Base-by-base conservation (phyloP, 2,888 invertebrate genomes). In the Anodontia alba region DNA sequence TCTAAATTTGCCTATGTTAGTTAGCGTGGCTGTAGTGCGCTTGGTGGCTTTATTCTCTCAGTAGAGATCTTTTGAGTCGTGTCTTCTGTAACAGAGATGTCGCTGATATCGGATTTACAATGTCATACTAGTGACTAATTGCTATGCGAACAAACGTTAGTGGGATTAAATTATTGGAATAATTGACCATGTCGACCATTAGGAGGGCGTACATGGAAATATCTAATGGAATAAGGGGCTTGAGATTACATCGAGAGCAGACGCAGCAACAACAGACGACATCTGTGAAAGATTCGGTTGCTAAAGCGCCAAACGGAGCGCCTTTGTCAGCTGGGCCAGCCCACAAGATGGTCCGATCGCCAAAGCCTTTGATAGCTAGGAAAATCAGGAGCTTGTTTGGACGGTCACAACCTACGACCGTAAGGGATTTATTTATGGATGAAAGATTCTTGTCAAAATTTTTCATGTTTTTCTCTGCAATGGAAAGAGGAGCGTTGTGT, bases 401-500 rank as follows among this genome's bases (percentile, higher is more conserved):
- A 15, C 82, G 83, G 38, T 80, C 78, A 38, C 89, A 87, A 69
- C 91, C 85, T 57, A 90, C 84, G 7, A 89, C 88, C 10, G 89
- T 91, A 17, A 74, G 87, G 23, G 92, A 93, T 77, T 73, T 98
- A 89, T 96, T 98, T 94, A 95, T 96, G 92, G 98, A 98, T 93
- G 98, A 98, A 89, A 96, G 96, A 87, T 98, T 98, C 94, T 96
- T 99, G 54, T 96, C 96, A 79, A 96, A 96, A 92, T 97, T 98
- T 95, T 98, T 98, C 95, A 84, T 90, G 80, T 93, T 94, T 84
- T 92, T 94, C 91, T 92, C 90, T 43, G 89, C 97, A 20, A 96
- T 96, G 88, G 98, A 98, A 90, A 95, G 98, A 82, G 96, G 97
- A 82, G 95, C 96, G 20, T 95, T 98, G 89, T 97, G 98, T 17